These are phyloP conservation scores for Nyctalus aviator DNA, from an alignment of 2,797 vertebrate genomes.

Conservation along the genomic window DNA sequence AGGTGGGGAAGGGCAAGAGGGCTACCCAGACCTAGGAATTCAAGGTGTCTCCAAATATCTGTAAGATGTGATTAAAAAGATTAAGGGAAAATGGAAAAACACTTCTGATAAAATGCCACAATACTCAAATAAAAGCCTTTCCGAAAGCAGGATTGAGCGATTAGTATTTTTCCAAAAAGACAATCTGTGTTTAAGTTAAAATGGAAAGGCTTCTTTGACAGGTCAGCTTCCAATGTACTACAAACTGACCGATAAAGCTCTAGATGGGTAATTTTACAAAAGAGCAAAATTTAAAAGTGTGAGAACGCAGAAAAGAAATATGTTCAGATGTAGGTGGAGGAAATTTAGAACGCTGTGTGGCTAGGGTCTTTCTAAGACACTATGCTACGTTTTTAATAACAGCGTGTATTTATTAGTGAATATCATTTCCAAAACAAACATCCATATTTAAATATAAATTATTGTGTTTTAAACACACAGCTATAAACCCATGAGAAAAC, in stretches of 20 bases:
- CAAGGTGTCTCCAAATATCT: slow-evolving; percentile 50
- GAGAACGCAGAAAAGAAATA: neutral
- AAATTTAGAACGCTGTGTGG: neutral
- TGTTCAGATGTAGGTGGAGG: neutral
- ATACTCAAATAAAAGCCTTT: slow-evolving; percentile 62
- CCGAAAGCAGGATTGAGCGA: slow-evolving; percentile 64
- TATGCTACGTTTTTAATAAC: neutral
- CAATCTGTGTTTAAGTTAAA: slow-evolving; percentile 71
- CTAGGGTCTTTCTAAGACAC: neutral
- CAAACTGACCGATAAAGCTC: slow-evolving; percentile 36
- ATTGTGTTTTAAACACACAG: slow-evolving; percentile 19
- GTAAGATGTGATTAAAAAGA: slow-evolving; percentile 61
- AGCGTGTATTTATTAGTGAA: slow-evolving; percentile 6
- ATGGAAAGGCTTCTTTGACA: slow-evolving; percentile 55
- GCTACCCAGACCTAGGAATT: neutral
- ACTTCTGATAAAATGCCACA: slow-evolving; percentile 74
- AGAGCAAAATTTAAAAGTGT: slow-evolving; percentile 4
- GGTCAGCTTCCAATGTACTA: slow-evolving; percentile 32
- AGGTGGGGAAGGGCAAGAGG: neutral
- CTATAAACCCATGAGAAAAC: slow-evolving; percentile 42
- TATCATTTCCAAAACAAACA: slow-evolving; percentile 14
- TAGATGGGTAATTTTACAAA: neutral
- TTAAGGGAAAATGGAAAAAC: slow-evolving; percentile 69
- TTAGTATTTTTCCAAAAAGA: slow-evolving; percentile 75
- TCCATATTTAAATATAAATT: slow-evolving; percentile 29